phyloP scores from a whole-genome alignment of 2,797 vertebrate species.

The Champsocephalus gunnari region DNA sequence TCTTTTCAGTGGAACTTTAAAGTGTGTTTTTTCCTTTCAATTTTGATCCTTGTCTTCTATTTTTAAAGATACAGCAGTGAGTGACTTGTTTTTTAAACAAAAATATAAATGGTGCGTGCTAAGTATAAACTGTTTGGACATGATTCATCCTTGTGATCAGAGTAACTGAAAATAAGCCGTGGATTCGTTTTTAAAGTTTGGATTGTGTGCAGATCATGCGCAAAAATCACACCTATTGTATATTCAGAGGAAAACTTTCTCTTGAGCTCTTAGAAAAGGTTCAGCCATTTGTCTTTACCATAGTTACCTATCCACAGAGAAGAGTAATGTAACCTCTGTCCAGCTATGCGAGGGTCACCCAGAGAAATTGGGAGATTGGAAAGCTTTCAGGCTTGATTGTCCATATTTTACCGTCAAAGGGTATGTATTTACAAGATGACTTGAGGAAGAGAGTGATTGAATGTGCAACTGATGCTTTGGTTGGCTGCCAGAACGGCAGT shows the following conservation, averaged over 20 bases:
- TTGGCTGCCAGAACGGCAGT: constrained; percentile 48
- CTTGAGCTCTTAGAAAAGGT: not conserved
- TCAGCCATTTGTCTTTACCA: constrained; percentile 14
- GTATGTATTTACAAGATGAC: constrained; percentile 49
- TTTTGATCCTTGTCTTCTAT: not conserved
- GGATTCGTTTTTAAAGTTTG: not conserved
- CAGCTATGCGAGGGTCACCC: not conserved
- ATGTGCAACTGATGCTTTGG: constrained; percentile 41
- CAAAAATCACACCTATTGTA: not conserved
- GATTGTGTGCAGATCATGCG: not conserved
- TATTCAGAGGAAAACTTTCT: not conserved
- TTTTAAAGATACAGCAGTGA: not conserved
- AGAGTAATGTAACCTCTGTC: constrained; percentile 31
- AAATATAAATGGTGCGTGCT: not conserved
- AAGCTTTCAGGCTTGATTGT: constrained; percentile 13
- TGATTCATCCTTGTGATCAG: not conserved
- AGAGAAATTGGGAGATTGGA: constrained; percentile 23
- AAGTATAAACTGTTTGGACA: not conserved
- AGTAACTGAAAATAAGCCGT: not conserved
- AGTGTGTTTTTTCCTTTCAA: not conserved
- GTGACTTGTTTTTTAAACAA: constrained; percentile 2
- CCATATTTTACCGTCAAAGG: constrained; percentile 30
- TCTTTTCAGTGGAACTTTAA: constrained; percentile 6
- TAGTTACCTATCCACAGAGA: constrained; percentile 33
- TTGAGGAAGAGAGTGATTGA: constrained; percentile 41